Conservation (phyloP, 2,888 invertebrate genomes). For the Pachliopta kotzebuea region DNA sequence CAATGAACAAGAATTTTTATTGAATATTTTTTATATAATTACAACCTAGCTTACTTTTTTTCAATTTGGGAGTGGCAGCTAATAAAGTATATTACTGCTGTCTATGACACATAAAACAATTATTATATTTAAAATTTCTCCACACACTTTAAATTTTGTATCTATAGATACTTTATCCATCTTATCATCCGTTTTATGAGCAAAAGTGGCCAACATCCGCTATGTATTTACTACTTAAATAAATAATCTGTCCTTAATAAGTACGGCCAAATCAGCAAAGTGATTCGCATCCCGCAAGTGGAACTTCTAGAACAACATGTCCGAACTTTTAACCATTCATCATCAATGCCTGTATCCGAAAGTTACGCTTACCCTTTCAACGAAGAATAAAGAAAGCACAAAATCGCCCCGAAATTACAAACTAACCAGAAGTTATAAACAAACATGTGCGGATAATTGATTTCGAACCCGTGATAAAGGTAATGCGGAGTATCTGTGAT, state of each 20-base stretch:
- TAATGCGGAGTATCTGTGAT: conserved; percentile 56
- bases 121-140: too few relatives aligned
- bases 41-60: too few relatives aligned
- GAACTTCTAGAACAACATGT: conserved; percentile 1
- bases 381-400: conserved; percentile 26
- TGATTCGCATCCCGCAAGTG: background rate
- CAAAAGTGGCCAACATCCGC: too few relatives aligned
- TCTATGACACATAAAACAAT: too few relatives aligned
- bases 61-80: too few relatives aligned
- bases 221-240: too few relatives aligned
- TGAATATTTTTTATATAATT: too few relatives aligned
- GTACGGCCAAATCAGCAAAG: background rate
- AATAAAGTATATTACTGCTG: too few relatives aligned
- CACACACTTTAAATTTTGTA: too few relatives aligned
- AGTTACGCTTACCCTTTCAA: conserved; percentile 42
- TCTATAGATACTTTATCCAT: too few relatives aligned
- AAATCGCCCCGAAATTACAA: conserved; percentile 31
- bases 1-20: too few relatives aligned
- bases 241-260: background rate
- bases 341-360: conserved; percentile 43
- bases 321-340: conserved; percentile 15
- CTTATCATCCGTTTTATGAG: too few relatives aligned
- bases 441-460: conserved; percentile 52
- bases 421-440: conserved; percentile 28
- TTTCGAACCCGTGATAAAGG: conserved; percentile 54